These are phyloP conservation scores for Andinoacara biseriatus DNA, from an alignment of 2,113 vertebrate species.

Conservation along the genomic window DNA sequence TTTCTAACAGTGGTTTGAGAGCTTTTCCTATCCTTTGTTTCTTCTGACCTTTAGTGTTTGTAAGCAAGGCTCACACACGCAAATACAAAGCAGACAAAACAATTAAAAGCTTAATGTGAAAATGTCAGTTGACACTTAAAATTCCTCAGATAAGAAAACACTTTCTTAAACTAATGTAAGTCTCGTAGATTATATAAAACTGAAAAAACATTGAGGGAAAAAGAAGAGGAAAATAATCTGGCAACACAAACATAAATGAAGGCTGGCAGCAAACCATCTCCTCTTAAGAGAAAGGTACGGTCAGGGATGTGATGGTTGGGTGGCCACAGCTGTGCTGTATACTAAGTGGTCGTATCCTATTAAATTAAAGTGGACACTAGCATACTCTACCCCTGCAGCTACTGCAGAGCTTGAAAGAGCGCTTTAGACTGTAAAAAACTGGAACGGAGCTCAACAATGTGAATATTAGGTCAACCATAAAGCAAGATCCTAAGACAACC, in stretches of 20 bases:
- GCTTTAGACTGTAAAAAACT: background rate
- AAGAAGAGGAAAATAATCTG: background rate
- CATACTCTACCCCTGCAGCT: background rate
- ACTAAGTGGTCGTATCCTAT: background rate
- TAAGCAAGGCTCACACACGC: background rate
- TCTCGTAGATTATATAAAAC: background rate
- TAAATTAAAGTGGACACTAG: constrained; percentile 5
- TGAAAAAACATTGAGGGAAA: accelerated
- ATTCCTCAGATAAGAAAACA: background rate
- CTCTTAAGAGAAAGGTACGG: background rate
- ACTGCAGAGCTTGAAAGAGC: background rate
- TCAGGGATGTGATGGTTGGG: background rate
- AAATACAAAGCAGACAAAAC: background rate
- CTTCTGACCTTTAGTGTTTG: background rate
- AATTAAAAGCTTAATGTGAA: background rate
- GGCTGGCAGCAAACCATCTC: background rate
- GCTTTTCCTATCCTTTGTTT: background rate
- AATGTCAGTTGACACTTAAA: background rate
- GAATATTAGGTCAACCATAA: background rate
- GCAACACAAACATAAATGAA: constrained; percentile 1
- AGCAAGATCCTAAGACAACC: background rate
- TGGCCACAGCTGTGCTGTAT: constrained; percentile 1
- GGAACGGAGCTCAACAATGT: background rate
- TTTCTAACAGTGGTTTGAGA: background rate
- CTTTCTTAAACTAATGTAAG: background rate